Evolutionary conservation across 2,888 invertebrate genomes (phyloP), one percentile per base, ranked within the genome.

Genomic region (Danaus chrysippus): DNA sequence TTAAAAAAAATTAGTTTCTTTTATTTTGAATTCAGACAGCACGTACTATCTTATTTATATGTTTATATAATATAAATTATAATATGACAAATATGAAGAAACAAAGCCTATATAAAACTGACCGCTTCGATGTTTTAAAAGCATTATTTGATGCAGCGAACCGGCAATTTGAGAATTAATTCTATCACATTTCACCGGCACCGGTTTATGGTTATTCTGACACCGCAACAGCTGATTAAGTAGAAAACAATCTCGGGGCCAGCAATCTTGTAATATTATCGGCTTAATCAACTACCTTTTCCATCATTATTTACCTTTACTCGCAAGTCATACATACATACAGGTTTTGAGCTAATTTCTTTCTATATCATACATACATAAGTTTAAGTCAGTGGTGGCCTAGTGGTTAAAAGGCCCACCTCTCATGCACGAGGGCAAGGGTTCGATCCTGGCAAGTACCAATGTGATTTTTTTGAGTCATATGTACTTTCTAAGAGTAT

Each of bases 151-250:
- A 77, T 74, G 76, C 75, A 74, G 76, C 73, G 71, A 83, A 79
- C 83, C 82, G 74, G 79, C 81, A 85, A 86, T 86, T 87, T 86
- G 79, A 77, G 81, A 82, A 86, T 87, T 85, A 85, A 86, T 87
- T 87, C 82, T 82, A 84, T 83, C 84, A 80, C 79, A 83, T 83
- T 84, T 84, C 71, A 78, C 77, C 73, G 74, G 77, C 76, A 75
- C 79, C 76, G 74, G 74, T 74, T 78, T 75, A 77, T 78, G 44
- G 58, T 56, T 54, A 52, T 49, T 73, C 81, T 78, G 81, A 83
- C 83, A 84, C 84, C 81, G 72, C 79, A 78, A 77, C 78, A 81
- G 79, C 81, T 84, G 82, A 86, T 84, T 83, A 83, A 77, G 77
- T 77, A 75, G 74, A 75, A 77, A 79, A 80, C 79, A 78, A 76